These are phyloP conservation scores for Vanessa atalanta DNA, from an alignment of 1,140 invertebrate genomes.

Conservation along the genomic window DNA sequence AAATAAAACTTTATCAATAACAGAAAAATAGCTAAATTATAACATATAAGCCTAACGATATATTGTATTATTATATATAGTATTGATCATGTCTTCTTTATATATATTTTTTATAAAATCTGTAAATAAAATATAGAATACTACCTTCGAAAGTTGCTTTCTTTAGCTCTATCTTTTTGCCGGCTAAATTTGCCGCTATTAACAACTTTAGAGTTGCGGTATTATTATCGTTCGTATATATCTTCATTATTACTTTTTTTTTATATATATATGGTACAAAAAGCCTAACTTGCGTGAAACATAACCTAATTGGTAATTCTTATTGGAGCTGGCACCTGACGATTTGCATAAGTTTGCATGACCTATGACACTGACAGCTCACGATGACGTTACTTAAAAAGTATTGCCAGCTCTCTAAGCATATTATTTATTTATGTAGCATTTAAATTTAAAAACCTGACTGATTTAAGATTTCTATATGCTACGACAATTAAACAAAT, in stretches of 20 bases:
- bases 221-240: constrained; percentile 87
- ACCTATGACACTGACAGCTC: constrained; percentile 14
- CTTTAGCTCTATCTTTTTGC: constrained; percentile 80
- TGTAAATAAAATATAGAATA: constrained; percentile 8
- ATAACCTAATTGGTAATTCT: constrained; percentile 46
- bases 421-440: too few relatives aligned
- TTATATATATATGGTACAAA: constrained; percentile 28
- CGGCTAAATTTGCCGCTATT: constrained; percentile 83
- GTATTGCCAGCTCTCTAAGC: too few relatives aligned
- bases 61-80: too few relatives aligned
- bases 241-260: constrained; percentile 81
- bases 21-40: too few relatives aligned
- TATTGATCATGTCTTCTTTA: too few relatives aligned
- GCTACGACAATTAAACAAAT: too few relatives aligned
- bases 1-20: too few relatives aligned
- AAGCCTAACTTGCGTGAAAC: constrained; percentile 25
- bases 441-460: too few relatives aligned
- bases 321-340: constrained; percentile 21
- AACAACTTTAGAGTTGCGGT: constrained; percentile 86
- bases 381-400: background rate
- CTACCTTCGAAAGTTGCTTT: constrained; percentile 82
- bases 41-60: too few relatives aligned
- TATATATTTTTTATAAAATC: background rate
- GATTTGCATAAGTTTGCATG: constrained; percentile 8
- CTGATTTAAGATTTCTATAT: too few relatives aligned